Percentiles rank a stretch among this genome's conserved stretches.
phyloP scores from a whole-genome alignment of 2,113 vertebrate species.

The Erinaceus europaeus region DNA sequence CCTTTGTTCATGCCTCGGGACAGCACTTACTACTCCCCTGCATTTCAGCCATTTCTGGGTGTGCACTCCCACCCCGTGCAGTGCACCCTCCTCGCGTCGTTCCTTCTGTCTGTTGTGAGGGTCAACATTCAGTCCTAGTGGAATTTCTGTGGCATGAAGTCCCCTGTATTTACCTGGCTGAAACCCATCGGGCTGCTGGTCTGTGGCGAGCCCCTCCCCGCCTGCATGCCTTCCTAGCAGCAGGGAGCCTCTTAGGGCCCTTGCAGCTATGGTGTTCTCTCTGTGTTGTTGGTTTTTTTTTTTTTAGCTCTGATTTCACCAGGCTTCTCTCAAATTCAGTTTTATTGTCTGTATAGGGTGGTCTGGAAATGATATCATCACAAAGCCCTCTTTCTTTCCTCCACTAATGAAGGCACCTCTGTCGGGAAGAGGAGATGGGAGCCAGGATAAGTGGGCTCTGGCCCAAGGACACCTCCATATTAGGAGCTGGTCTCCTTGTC shows the following conservation, averaged over 20 bases:
- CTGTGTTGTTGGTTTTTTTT: no score
- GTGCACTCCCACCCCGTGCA: background rate
- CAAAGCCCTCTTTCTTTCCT: constrained; percentile 70
- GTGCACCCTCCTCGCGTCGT: no score
- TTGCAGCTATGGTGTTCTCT: background rate
- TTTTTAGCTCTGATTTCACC: constrained; percentile 58
- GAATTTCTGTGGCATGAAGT: background rate
- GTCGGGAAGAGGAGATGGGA: constrained; percentile 62
- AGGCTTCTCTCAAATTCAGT: constrained; percentile 53
- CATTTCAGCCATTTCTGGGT: background rate
- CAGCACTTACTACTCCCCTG: background rate
- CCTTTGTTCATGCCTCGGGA: background rate
- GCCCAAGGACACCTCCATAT: constrained; percentile 68
- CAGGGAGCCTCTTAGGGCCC: background rate
- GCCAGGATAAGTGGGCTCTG: constrained; percentile 53
- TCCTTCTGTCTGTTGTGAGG: no score
- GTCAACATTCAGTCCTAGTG: background rate
- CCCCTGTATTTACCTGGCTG: background rate
- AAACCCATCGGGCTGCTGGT: background rate
- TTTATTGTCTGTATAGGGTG: constrained; percentile 62
- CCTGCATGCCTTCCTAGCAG: constrained; percentile 23
- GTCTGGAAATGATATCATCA: constrained; percentile 68
- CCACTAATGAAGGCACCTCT: constrained; percentile 68
- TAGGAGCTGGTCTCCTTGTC: constrained; percentile 50
- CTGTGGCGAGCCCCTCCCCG: background rate